Evolutionary conservation across 2,797 vertebrate species (phyloP), one percentile per base, ranked within the genome.

Genomic region (Yasuhikotakia modesta): DNA sequence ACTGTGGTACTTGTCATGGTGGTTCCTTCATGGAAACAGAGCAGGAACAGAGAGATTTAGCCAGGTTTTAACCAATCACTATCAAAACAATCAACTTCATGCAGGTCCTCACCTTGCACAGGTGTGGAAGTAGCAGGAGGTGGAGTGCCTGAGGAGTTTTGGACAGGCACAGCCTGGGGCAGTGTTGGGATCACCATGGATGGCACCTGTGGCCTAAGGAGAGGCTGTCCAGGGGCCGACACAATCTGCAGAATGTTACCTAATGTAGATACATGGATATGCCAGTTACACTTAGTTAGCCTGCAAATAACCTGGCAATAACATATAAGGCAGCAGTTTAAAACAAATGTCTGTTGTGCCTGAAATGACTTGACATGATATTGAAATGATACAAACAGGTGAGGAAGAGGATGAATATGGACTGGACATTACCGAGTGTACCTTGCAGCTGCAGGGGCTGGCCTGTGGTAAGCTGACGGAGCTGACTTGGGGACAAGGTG

Each of bases 241-340:
- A 99, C 97, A 12, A 99, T 99, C 89, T 99, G 98, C 64, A 99
- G 95, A 74, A 99, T 98, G 71, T 98, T 99, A 70, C 98, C 98
- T 99, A 88, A 22, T 73, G 67, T 17, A 86, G 63, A 70, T 39
- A 39, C n/a, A 79, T 3, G 2, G 0, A 22, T 39, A 2, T 6
- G 63, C 55, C 57, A 7, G 13, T 58, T 27, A 27, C 4, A 57
- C 5, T 35, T 22, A 3, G 5, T 43, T 2, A 16, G 11, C 21
- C 19, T 22, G 17, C 27, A 60, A 30, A 27, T 30, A 61, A 35
- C 3, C 30, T 11, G 27, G 60, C 13, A 60, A 35, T 2, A 22
- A 55, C 10, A 55, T 7, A 55, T 3, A 55, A 12, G 53, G 45
- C 46, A 39, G 10, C 27, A 35, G 35, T 39, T 10, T 39, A 39